Base-by-base conservation (phyloP, 2,797 vertebrate genomes). In the Lithobates sylvaticus region DNA sequence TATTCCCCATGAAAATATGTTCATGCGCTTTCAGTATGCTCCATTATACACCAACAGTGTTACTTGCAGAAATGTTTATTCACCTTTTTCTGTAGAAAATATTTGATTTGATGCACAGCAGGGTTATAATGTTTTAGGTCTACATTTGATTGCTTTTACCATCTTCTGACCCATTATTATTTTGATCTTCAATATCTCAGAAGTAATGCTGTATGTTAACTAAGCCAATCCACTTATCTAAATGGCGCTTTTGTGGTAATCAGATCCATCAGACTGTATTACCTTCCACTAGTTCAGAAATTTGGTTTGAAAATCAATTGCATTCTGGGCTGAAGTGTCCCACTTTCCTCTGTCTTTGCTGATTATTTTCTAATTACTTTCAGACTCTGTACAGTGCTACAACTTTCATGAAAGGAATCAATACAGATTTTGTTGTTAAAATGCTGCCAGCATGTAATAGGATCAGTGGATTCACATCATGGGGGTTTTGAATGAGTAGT, bases 331-430 rank as follows among this genome's bases (percentile, higher is more conserved):
- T 83, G 76, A 78, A 83, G 80, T 83, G 68, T 82, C n/a, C 69
- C 54, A 71, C 54, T 73, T 71, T 61, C n/a, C 32, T 58, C 61
- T 69, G 70, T 80, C 76, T 79, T n/a, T 32, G 76, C 44, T 84
- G 76, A 80, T 84, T 87, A 84, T 84, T 87, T 75, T 68, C 79
- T 87, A 84, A 87, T 87, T 83, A 83, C 86, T 84, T 87, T 83
- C 54, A 76, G 81, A 61, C 29, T 87, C 70, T 75, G 76, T 69
- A 74, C 76, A 83, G 42, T 76, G 81, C 71, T 70, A 58, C 76
- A 79, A 84, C 75, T 83, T 80, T 84, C 70, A 84, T 61, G 76
- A 61, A 87, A 83, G 18, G 69, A 87, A 87, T 87, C 81, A 84
- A 87, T 87, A 84, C 67, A 84, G 86, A 87, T 87, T 87, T 73